phyloP scores from a whole-genome alignment of 1,140 invertebrate genomes.

The Conopomorpha cramerella region DNA sequence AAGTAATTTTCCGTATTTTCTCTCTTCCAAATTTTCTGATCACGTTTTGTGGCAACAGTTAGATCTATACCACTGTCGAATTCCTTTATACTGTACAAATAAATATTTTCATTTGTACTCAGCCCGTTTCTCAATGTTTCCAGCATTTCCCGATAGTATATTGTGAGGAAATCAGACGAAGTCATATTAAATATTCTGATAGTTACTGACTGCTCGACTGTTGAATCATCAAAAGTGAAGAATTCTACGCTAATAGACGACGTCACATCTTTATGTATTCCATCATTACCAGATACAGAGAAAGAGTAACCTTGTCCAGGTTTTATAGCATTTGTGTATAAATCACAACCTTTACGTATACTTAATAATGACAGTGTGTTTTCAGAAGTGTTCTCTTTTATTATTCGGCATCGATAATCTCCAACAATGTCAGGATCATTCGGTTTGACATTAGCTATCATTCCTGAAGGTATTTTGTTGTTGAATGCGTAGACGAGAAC shows the following conservation, averaged over 20 bases:
- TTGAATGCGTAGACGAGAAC: constrained; percentile 81
- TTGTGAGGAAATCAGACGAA: constrained; percentile 73
- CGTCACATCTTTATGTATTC: constrained; percentile 80
- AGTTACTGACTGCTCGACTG: constrained; percentile 81
- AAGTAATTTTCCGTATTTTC: constrained; percentile 68
- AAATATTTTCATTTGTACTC: constrained; percentile 66
- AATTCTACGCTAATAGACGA: constrained; percentile 86
- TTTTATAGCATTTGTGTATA: constrained; percentile 72
- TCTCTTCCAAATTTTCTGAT: constrained; percentile 63
- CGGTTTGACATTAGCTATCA: constrained; percentile 89
- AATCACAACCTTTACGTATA: constrained; percentile 78
- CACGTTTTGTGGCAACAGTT: constrained; percentile 67
- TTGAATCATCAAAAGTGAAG: constrained; percentile 76
- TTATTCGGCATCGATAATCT: constrained; percentile 83
- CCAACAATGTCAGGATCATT: constrained; percentile 88
- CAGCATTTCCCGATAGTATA: constrained; percentile 74
- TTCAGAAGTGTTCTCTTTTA: constrained; percentile 62
- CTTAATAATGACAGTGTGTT: constrained; percentile 64
- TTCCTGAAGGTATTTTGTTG: constrained; percentile 71
- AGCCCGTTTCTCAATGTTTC: constrained; percentile 70
- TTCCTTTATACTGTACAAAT: constrained; percentile 77
- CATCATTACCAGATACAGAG: constrained; percentile 86
- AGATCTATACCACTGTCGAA: constrained; percentile 68
- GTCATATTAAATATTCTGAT: constrained; percentile 75
- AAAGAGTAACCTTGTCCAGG: constrained; percentile 74